phyloP scores from a whole-genome alignment of 2,888 invertebrate genomes.

The Eristalinus aeneus region DNA sequence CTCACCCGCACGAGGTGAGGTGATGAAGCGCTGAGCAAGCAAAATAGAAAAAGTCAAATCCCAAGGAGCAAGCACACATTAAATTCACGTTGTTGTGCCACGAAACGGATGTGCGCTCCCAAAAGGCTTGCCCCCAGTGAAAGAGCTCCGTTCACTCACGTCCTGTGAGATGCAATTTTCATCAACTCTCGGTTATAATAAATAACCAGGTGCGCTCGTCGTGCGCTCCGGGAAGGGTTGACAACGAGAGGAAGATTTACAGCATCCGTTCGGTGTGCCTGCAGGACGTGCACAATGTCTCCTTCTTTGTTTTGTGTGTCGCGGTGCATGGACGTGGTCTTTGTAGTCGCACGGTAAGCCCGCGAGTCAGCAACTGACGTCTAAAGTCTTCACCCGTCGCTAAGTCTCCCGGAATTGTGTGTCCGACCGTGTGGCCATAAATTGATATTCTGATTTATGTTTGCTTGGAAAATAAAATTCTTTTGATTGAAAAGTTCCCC shows the following conservation, averaged over 20 bases:
- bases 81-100: not conserved
- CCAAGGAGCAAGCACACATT: not conserved
- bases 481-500: conserved; percentile 54
- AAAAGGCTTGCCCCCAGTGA: not conserved
- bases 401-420: not conserved
- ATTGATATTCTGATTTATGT: conserved; percentile 57
- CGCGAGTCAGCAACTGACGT: not conserved
- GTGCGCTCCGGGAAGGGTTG: not conserved
- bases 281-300: conserved; percentile 3
- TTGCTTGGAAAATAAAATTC: conserved; percentile 12
- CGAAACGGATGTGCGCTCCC: not conserved
- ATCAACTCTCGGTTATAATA: conserved; percentile 13
- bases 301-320: not conserved
- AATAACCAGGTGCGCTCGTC: conserved; percentile 1
- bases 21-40: not conserved
- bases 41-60: not conserved
- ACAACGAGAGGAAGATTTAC: conserved; percentile 31
- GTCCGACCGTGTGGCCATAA: conserved; percentile 26
- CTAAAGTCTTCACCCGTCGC: not conserved
- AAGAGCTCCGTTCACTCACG: not conserved
- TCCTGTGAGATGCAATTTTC: conserved; percentile 18
- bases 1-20: not conserved
- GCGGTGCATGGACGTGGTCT: not conserved
- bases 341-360: not conserved
- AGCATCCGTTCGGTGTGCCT: conserved; percentile 21